Percentiles rank a stretch among this genome's conserved stretches.
Evolutionary conservation across 2,113 vertebrate genomes (phyloP).

Genomic region (Paralichthys olivaceus): DNA sequence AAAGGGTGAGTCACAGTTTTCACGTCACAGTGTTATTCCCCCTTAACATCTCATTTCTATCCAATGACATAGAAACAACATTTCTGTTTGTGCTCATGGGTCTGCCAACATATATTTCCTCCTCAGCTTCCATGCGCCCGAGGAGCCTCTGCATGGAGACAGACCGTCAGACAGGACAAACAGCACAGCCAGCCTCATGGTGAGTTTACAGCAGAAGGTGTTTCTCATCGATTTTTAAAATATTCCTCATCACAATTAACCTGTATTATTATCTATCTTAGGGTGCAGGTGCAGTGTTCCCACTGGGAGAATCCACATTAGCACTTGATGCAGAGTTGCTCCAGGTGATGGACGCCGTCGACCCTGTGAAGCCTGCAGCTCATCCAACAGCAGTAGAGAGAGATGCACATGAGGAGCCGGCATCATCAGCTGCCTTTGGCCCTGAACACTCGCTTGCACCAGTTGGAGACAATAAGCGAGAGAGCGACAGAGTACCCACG

Average conservation of each 20-base stretch:
- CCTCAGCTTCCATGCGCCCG: slow-evolving; percentile 40
- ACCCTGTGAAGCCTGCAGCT: slow-evolving; percentile 26
- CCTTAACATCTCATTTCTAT: neutral
- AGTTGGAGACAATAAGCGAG: too few species aligned
- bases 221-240: neutral
- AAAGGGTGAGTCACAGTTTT: slow-evolving; percentile 51
- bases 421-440: slow-evolving; percentile 1
- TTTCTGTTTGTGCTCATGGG: too few species aligned
- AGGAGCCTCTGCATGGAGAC: slow-evolving; percentile 52
- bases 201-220: slow-evolving; percentile 49
- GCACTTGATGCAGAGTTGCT: slow-evolving; percentile 74
- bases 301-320: slow-evolving; percentile 61
- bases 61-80: neutral
- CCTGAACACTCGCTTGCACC: neutral
- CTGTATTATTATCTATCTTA: slow-evolving; percentile 33
- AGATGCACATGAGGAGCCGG: slow-evolving; percentile 11
- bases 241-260: neutral
- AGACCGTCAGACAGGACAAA: slow-evolving; percentile 31
- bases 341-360: slow-evolving; percentile 54
- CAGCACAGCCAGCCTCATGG: slow-evolving; percentile 15
- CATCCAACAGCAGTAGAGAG: neutral
- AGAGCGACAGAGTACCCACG: neutral
- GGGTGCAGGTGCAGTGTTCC: slow-evolving; percentile 36
- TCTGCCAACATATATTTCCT: neutral
- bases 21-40: neutral